A percentile compares a stretch with the other conserved stretches of the same genome.
These are phyloP conservation scores for Stylophora pistillata DNA, from an alignment of 64 coral and sea anemone species.

Conservation along the genomic window DNA sequence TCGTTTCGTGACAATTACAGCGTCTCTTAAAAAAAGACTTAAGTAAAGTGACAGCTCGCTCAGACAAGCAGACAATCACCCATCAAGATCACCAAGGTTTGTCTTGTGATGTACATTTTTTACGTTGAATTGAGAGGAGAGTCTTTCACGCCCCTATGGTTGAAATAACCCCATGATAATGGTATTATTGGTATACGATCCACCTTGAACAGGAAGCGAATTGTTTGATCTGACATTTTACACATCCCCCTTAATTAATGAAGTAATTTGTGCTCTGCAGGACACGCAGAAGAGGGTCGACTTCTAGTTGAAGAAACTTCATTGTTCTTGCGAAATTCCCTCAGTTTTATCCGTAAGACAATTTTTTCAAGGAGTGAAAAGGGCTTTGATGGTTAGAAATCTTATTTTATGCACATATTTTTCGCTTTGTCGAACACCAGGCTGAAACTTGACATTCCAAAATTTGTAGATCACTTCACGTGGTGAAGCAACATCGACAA, in stretches of 20 bases:
- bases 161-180: not conserved
- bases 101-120: not conserved
- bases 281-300: not conserved
- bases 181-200: not conserved
- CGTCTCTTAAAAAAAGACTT: too few relatives aligned
- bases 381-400: not conserved
- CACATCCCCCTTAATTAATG: constrained; percentile 1
- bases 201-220: not conserved
- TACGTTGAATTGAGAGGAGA: not conserved
- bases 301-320: not conserved
- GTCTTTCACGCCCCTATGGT: not conserved
- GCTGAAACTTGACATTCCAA: not conserved
- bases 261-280: not conserved
- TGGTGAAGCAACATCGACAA: constrained; percentile 3
- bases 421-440: not conserved
- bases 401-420: not conserved
- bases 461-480: not conserved
- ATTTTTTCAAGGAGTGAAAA: not conserved
- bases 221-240: constrained; percentile 19
- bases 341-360: not conserved
- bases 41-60: not conserved
- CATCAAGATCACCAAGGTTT: not conserved
- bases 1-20: too few relatives aligned
- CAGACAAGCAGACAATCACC: too few relatives aligned
- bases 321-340: not conserved